Evolutionary conservation across 2,113 vertebrate species (phyloP), one percentile per base, ranked within the genome.

Genomic region (Hemiprocne comata): DNA sequence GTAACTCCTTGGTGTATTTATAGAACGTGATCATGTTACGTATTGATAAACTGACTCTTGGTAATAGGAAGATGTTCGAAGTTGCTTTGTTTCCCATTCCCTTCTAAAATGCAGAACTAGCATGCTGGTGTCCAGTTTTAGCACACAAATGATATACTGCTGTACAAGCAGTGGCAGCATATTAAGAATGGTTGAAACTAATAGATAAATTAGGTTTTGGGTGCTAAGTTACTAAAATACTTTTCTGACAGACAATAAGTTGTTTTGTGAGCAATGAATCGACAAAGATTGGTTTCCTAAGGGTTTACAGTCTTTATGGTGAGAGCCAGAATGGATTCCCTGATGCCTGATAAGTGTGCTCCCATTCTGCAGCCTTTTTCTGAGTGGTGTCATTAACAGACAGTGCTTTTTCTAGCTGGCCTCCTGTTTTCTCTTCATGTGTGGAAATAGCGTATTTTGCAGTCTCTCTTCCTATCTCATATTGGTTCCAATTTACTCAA

Each of bases 111-210:
- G 65, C 19, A 73, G n/a, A 83, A 46, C n/a, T 54, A 57, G 54
- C 34, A 13, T 0, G 0, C 38, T 62, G 64, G 11, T 65, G 13
- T 90, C 24, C 71, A 70, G 13, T 87, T 94, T 21, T 42, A 83
- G 38, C 31, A 24, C 8, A 6, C 26, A 36, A 70, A 10, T 0
- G 0, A 38, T 81, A 0, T 29, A 46, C 15, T 64, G 53, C 40
- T 50, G 5, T 51, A 44, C 14, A 57, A 11, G 40, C 19, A 66
- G 21, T 21, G 13, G 11, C 44, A 75, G 17, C 0, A 0, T 53
- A 57, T 53, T 48, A 53, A 36, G 17, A 40, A 6, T 34, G 25
- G 15, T 34, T 95, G 46, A 66, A 77, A 77, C 33, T 48, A 89
- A 25, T 0, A 64, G 19, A 66, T 61, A 11, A 67, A 58, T 44